Evolutionary conservation across 1,140 invertebrate species (phyloP).

Genomic region (Harpegnathos saltator): DNA sequence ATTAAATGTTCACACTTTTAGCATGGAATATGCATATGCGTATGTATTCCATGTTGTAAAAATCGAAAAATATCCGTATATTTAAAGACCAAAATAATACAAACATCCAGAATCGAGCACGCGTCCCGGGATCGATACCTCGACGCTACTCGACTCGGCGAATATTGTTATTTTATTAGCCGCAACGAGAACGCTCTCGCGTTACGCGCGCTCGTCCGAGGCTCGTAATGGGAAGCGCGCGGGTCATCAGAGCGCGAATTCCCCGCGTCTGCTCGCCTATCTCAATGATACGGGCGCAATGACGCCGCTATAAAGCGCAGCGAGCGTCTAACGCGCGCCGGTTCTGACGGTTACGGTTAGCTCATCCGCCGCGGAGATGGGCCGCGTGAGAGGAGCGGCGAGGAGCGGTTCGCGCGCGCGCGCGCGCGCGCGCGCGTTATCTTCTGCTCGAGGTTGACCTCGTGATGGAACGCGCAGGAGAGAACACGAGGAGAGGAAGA

Average conservation of each 20-base stretch:
- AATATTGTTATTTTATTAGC: not conserved
- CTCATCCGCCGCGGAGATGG: slow-evolving; percentile 42
- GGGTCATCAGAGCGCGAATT: too few species aligned
- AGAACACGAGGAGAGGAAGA: slow-evolving; percentile 25
- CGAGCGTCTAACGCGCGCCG: slow-evolving; percentile 50
- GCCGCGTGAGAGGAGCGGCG: not conserved
- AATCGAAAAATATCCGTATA: too few species aligned
- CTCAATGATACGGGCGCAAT: slow-evolving; percentile 14
- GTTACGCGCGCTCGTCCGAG: not conserved
- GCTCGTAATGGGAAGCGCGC: not conserved
- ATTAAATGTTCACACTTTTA: too few species aligned
- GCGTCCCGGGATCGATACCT: too few species aligned
- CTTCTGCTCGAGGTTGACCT: slow-evolving; percentile 40
- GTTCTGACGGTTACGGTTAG: slow-evolving; percentile 49
- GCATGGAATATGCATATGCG: too few species aligned
- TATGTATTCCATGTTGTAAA: too few species aligned
- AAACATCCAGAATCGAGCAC: too few species aligned
- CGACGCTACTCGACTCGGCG: not conserved
- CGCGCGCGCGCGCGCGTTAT: slow-evolving; percentile 31
- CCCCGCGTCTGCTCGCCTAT: not conserved
- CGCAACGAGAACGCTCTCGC: too few species aligned
- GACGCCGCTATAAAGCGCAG: slow-evolving; percentile 39
- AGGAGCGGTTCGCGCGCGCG: slow-evolving; percentile 1
- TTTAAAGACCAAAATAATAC: too few species aligned
- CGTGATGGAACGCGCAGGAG: slow-evolving; percentile 34